Conservation (phyloP, 37 sponge, comb jelly and placozoan species). For the Geodia barretti region DNA sequence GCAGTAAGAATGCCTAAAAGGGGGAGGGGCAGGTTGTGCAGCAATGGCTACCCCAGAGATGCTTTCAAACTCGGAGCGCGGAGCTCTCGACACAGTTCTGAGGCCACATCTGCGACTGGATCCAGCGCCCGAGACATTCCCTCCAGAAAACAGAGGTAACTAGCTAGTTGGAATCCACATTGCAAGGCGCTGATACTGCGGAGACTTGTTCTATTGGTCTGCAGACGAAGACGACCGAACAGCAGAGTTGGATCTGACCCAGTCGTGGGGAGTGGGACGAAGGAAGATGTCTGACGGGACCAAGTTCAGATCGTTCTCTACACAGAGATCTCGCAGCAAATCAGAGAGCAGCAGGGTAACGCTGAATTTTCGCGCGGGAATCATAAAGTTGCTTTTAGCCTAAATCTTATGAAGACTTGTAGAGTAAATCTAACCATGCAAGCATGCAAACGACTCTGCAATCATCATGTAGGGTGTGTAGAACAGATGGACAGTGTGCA, state of each 20-base stretch:
- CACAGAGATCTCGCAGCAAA: background rate
- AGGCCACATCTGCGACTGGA: slow-evolving; percentile 47
- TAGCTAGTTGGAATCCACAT: no score
- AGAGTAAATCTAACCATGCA: background rate
- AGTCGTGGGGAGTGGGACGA: background rate
- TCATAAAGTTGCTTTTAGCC: no score
- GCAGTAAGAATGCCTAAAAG: background rate
- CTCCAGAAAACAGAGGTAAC: no score
- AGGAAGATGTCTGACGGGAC: background rate
- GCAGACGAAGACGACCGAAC: no score
- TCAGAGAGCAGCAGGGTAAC: no score
- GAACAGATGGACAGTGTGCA: background rate
- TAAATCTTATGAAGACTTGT: no score
- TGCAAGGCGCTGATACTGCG: no score
- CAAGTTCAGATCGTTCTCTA: background rate
- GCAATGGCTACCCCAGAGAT: slow-evolving; percentile 30
- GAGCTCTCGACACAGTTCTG: slow-evolving; percentile 18
- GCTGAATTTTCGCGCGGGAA: no score
- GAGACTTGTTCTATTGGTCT: no score
- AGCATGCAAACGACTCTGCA: no score
- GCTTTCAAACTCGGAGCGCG: slow-evolving; percentile 8
- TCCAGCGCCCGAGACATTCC: slow-evolving; percentile 4
- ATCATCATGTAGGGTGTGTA: background rate
- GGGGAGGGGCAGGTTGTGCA: background rate
- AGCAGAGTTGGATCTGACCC: background rate